phyloP scores from a whole-genome alignment of 1,140 invertebrate species.

The Dolichoris vasculosae region DNA sequence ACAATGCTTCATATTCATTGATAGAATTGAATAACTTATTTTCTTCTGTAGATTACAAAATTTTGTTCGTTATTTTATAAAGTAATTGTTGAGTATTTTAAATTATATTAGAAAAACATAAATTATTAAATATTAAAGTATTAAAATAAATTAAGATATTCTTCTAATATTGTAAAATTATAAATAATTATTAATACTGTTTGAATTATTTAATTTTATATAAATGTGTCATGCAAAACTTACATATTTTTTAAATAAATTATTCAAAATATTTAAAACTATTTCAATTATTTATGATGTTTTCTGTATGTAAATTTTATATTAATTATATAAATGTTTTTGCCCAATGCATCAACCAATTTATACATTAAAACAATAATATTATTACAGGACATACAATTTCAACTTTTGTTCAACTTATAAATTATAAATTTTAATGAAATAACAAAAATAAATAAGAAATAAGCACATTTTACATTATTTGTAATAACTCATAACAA shows the following conservation, averaged over 20 bases:
- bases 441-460: conserved; percentile 39
- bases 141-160: conserved; percentile 12
- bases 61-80: not conserved
- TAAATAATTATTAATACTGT: not conserved
- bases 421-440: conserved; percentile 23
- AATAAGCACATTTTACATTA: conserved; percentile 23
- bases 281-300: not conserved
- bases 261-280: conserved; percentile 25
- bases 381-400: conserved; percentile 26
- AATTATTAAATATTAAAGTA: not conserved
- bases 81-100: not conserved
- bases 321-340: conserved; percentile 3
- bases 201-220: not conserved
- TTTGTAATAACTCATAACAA: conserved; percentile 22
- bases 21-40: conserved; percentile 31
- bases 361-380: conserved; percentile 25
- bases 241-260: not conserved
- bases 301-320: conserved; percentile 10
- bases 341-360: not conserved
- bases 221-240: conserved; percentile 8
- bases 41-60: conserved; percentile 11
- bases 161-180: not conserved
- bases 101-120: not conserved
- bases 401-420: not conserved
- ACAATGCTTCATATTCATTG: not conserved